These are phyloP conservation scores for Tricholauxania praeusta DNA, from an alignment of 2,888 invertebrate species.

Conservation along the genomic window DNA sequence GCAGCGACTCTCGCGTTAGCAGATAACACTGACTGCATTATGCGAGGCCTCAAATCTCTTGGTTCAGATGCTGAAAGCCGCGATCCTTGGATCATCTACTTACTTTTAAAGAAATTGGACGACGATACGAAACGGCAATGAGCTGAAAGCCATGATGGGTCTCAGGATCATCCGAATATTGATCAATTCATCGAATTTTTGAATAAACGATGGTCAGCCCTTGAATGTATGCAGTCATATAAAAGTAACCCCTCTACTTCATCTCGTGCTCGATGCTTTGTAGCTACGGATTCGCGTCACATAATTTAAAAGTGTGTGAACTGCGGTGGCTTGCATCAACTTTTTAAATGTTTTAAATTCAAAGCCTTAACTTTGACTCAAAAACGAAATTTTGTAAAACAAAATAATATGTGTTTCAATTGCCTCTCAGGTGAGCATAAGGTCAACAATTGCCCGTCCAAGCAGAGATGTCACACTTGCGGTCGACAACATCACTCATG, in stretches of 20 bases:
- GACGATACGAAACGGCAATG: slow-evolving; percentile 22
- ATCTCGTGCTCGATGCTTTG: slow-evolving; percentile 10
- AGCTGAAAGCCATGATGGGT: slow-evolving; percentile 25
- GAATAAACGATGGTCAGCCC: slow-evolving; percentile 8
- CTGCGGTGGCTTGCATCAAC: neutral
- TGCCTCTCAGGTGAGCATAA: slow-evolving; percentile 11
- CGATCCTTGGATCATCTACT: slow-evolving; percentile 22
- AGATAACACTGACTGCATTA: too few species aligned
- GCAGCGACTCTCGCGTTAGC: too few species aligned
- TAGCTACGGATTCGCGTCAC: neutral
- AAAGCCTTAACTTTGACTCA: neutral
- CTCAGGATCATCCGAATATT: slow-evolving; percentile 15
- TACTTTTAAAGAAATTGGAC: slow-evolving; percentile 21
- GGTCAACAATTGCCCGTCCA: slow-evolving; percentile 2
- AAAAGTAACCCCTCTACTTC: slow-evolving; percentile 14
- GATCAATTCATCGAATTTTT: slow-evolving; percentile 15
- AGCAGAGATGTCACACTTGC: slow-evolving; percentile 17
- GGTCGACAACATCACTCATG: slow-evolving; percentile 13
- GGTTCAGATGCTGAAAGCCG: neutral
- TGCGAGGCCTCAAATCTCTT: too few species aligned
- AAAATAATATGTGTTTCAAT: slow-evolving; percentile 6
- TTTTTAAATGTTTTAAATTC: slow-evolving; percentile 21
- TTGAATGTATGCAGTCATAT: slow-evolving; percentile 13
- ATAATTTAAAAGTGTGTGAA: neutral
- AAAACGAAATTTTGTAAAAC: slow-evolving; percentile 9